A percentile compares a stretch with the other conserved stretches of the same genome.
These are phyloP conservation scores for Enteromius unitaeniatus DNA, from an alignment of 2,797 vertebrate genomes.

Conservation along the genomic window DNA sequence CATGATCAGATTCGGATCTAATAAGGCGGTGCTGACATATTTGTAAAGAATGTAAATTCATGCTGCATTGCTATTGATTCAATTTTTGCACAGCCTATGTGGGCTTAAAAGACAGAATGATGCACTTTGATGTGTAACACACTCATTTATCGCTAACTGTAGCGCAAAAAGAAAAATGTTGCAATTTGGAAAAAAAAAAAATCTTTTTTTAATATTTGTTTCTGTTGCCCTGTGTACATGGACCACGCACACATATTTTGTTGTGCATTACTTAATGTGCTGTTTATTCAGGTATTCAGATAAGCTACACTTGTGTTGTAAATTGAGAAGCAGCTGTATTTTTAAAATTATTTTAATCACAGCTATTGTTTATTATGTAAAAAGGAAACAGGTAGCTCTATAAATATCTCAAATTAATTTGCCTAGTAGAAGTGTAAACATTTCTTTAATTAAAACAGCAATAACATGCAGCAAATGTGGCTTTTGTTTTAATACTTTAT, in stretches of 20 bases:
- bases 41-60: background rate
- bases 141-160: background rate
- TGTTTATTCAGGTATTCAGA: background rate
- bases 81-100: background rate
- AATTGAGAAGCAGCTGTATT: background rate
- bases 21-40: constrained; percentile 38
- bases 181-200: background rate
- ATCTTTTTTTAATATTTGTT: background rate
- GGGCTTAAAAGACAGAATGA: background rate
- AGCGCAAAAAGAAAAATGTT: background rate
- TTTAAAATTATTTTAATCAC: background rate
- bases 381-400: background rate
- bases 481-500: constrained; percentile 63
- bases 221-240: background rate
- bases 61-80: background rate
- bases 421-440: too few species aligned
- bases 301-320: background rate
- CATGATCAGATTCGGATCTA: constrained; percentile 20
- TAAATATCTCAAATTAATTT: background rate
- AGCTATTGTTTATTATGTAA: background rate
- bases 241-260: background rate
- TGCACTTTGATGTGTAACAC: background rate
- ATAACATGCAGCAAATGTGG: background rate
- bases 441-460: background rate
- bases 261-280: background rate